phyloP scores from a whole-genome alignment of 2,113 vertebrate species.

The Xiphorhynchus elegans region DNA sequence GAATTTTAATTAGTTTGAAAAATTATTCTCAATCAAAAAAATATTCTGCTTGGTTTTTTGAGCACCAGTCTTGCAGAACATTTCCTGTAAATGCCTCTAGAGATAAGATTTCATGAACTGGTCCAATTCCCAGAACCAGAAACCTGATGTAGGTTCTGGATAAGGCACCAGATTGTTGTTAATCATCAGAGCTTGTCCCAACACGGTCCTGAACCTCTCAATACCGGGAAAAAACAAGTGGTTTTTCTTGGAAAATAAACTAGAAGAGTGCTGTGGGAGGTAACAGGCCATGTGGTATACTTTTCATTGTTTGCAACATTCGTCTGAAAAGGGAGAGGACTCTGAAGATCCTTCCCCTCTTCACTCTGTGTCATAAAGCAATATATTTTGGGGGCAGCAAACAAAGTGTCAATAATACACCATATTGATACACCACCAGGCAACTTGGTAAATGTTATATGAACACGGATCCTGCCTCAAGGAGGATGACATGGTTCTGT shows the following conservation, averaged over 20 bases:
- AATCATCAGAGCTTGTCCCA: neutral
- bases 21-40: neutral
- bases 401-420: neutral
- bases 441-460: neutral
- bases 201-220: neutral
- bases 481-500: neutral
- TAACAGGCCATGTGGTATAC: neutral
- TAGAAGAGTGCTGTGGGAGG: neutral
- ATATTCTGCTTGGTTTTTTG: neutral
- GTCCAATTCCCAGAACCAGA: neutral
- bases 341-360: neutral
- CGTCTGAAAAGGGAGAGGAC: neutral
- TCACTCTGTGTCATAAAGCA: neutral
- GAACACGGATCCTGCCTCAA: neutral
- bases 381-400: neutral
- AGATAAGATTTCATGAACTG: neutral
- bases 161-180: neutral
- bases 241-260: neutral
- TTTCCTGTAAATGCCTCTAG: neutral
- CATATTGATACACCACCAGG: too few species aligned
- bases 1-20: neutral
- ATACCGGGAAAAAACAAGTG: neutral
- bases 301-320: neutral
- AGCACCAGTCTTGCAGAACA: neutral
- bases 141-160: neutral